A percentile compares a stretch with the other conserved stretches of the same genome.
Evolutionary conservation across 2,113 vertebrate genomes (phyloP).

Genomic region (Carassius auratus): DNA sequence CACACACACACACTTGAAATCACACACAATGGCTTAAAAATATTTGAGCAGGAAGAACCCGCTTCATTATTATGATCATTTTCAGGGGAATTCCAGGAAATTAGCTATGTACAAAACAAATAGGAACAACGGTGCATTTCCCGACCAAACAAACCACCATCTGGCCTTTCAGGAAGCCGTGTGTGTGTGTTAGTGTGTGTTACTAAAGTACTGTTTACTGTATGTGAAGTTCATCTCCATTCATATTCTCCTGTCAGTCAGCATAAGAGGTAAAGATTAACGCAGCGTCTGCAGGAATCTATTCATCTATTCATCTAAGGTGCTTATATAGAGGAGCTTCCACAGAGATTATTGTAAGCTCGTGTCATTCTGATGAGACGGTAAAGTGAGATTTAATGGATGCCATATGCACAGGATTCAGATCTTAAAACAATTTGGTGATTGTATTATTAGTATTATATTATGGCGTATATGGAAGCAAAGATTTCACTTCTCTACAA

Average conservation of each 20-base stretch:
- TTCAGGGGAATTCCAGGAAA: slow-evolving; percentile 57
- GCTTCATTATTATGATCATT: not conserved
- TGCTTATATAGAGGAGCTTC: slow-evolving; percentile 4
- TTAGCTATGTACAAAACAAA: slow-evolving; percentile 76
- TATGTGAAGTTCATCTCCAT: not conserved
- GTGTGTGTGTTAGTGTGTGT: slow-evolving; percentile 52
- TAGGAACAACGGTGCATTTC: slow-evolving; percentile 67
- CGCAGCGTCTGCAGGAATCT: not conserved
- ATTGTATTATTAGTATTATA: not conserved
- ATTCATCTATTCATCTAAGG: slow-evolving; percentile 28
- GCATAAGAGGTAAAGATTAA: not conserved
- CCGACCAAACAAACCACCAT: slow-evolving; percentile 70
- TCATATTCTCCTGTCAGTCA: slow-evolving; percentile 9
- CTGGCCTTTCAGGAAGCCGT: slow-evolving; percentile 67
- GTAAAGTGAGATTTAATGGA: not conserved
- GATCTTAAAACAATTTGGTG: not conserved
- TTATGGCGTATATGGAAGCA: not conserved
- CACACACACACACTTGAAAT: slow-evolving; percentile 34
- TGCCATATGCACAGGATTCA: not conserved
- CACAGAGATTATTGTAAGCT: slow-evolving; percentile 41
- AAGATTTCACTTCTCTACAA: not conserved
- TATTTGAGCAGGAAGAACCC: slow-evolving; percentile 14
- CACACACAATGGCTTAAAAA: not conserved
- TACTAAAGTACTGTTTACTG: not conserved
- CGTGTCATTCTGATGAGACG: not conserved